Evolutionary conservation across 2,797 vertebrate genomes (phyloP), one percentile per base, ranked within the genome.

Genomic region (Tenualosa ilisha): DNA sequence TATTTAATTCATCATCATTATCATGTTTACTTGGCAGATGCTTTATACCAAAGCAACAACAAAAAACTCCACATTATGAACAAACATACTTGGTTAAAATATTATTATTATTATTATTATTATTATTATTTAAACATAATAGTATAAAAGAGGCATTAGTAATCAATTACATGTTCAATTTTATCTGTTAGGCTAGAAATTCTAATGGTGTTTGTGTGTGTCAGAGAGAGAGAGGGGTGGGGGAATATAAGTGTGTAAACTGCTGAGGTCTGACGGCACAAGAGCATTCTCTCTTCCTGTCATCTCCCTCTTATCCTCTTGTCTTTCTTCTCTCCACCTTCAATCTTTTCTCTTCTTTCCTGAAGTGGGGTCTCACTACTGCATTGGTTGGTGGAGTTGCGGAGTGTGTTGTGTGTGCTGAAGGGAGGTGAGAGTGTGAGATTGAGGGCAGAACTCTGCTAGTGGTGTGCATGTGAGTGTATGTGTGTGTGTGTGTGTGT

Each of bases 381-480:
- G 72, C 72, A 20, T n/a, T 46, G 72, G 37, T n/a, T 46, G 72
- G 37, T 79, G 40, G 13, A 40, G 37, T 22, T 22, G 53, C 68
- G 17, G 1, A 17, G 17, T 22, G 1, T 46, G 17, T 90, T 92
- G 91, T 92, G 89, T 89, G 89, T 92, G 89, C 92, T 92, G 92
- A 89, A 91, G 37, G 49, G 89, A 94, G 95, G 95, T 95, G 93
- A 94, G 92, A 91, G 90, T 94, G 95, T 95, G 91, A 95, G 94
- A 96, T 96, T 95, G 95, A 94, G 95, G 95, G 94, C 95, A 96
- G 92, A 93, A 89, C 91, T 92, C 68, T 37, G 24, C 20, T 81
- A 81, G 85, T 59, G 20, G 9, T 22, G 15, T 22, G 68, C 31
- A 31, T 31, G 31, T 31, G 31, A 31, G 31, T 61, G 31, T 56